Conservation (phyloP, 2,888 invertebrate genomes). For the Halictus ligatus region DNA sequence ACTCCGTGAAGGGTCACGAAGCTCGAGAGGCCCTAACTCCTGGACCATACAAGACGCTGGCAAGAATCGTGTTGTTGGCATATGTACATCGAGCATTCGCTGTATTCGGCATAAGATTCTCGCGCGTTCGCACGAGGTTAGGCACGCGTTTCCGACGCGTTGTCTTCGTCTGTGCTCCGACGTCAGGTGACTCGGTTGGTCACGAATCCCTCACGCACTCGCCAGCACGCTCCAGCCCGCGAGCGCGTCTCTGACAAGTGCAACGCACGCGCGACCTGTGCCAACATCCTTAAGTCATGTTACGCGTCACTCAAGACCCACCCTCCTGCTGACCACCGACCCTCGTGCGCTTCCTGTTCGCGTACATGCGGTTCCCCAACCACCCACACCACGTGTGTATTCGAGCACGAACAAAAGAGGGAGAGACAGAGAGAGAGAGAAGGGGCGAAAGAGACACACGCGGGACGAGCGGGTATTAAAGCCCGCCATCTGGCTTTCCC, state of each 20-base stretch:
- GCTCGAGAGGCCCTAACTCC: no score
- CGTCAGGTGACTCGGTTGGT: slow-evolving; percentile 38
- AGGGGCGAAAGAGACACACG: slow-evolving; percentile 9
- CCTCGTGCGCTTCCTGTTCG: slow-evolving; percentile 53
- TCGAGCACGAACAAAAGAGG: slow-evolving; percentile 2
- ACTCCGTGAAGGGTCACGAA: no score
- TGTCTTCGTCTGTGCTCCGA: slow-evolving; percentile 19
- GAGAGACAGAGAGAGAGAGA: background rate
- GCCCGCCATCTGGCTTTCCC: slow-evolving; percentile 67
- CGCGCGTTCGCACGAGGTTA: slow-evolving; percentile 3
- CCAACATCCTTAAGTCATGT: slow-evolving; percentile 69
- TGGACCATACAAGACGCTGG: no score
- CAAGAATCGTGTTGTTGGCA: no score
- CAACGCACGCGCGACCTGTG: slow-evolving; percentile 41
- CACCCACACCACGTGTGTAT: slow-evolving; percentile 6
- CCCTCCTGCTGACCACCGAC: slow-evolving; percentile 63
- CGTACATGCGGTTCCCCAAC: slow-evolving; percentile 32
- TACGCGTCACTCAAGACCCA: slow-evolving; percentile 66
- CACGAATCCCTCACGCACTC: background rate
- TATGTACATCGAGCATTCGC: no score
- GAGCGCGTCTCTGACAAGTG: slow-evolving; percentile 19
- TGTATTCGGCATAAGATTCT: no score
- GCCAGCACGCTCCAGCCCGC: background rate
- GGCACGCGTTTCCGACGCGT: slow-evolving; percentile 25
- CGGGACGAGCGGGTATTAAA: slow-evolving; percentile 53